Base-by-base conservation (phyloP, 2,797 vertebrate genomes). In the Crax fasciolata region DNA sequence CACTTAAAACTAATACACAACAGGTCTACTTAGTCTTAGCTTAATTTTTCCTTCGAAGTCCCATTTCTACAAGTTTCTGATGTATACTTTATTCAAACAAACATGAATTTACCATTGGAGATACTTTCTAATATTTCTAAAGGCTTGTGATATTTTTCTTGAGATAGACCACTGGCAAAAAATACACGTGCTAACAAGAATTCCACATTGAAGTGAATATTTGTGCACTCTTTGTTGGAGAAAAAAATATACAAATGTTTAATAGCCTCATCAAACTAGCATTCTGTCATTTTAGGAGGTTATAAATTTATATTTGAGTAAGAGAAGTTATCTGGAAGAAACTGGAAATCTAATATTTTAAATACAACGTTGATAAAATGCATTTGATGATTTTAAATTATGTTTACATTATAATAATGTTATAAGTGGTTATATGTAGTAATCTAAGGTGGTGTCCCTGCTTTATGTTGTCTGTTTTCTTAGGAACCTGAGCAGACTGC, bases 351-450 rank as follows among this genome's bases (percentile, higher is more conserved):
- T 80, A 81, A 9, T 90, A 75, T 85, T 91, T 95, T 76, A 88
- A 84, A 76, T 81, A 57, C 55, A 43, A 32, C 74, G 52, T 90
- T 87, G 63, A 94, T 96, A 87, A 87, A 87, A 79, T 89, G 76
- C 94, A 81, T 95, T 95, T 5, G 10, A 49, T 87, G 23, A 44
- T 73, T 91, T 89, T 21, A 87, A 96, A 57, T 97, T 95, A 96
- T 94, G 95, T 97, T 98, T 98, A 97, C 93, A 85, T 23, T 92
- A 84, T 84, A 85, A 39, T 91, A 89, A 90, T 59, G 79, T 96
- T 95, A 35, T 87, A 96, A 95, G 88, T 96, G 91, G 78, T 92
- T 97, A 94, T 97, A 94, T 77, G 92, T 97, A 95, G 72, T 96
- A 88, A 89, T 94, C 86, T 93, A 5, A 93, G 72, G 49, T 51